Evolutionary conservation across 2,797 vertebrate genomes (phyloP).

Genomic region (Tarsius wallacei): DNA sequence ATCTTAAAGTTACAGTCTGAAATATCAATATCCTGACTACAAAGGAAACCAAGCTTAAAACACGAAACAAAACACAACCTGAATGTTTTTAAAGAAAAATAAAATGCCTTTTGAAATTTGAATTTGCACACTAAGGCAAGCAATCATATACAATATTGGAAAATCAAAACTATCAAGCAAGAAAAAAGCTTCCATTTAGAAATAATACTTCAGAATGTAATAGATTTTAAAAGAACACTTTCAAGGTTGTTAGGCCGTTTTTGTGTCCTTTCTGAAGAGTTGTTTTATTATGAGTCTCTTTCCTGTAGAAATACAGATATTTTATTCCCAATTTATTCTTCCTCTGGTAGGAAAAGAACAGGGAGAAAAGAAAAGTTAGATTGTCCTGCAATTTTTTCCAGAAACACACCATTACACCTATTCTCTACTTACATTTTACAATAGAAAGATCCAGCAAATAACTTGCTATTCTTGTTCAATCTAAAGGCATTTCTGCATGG

Average conservation of each 20-base stretch:
- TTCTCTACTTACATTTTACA: constrained; percentile 15
- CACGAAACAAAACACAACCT: constrained; percentile 59
- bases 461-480: neutral
- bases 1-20: neutral
- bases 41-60: constrained; percentile 75
- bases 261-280: constrained; percentile 58
- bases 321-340: constrained; percentile 67
- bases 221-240: constrained; percentile 73
- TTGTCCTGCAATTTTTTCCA: constrained; percentile 19
- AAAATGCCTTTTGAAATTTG: constrained; percentile 77
- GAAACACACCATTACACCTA: constrained; percentile 3
- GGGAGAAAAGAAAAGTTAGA: constrained; percentile 19
- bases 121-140: constrained; percentile 73
- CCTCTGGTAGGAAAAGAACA: neutral
- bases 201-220: constrained; percentile 67
- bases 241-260: constrained; percentile 71
- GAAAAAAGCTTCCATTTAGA: constrained; percentile 69
- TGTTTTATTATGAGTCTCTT: constrained; percentile 61
- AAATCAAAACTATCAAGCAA: constrained; percentile 81
- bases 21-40: constrained; percentile 12
- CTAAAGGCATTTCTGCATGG: neutral
- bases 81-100: constrained; percentile 60
- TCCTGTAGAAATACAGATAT: constrained; percentile 59
- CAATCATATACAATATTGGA: constrained; percentile 74
- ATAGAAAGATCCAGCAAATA: neutral